Evolutionary conservation across 2,113 vertebrate species (phyloP).

Genomic region (Malurus cyaneus): DNA sequence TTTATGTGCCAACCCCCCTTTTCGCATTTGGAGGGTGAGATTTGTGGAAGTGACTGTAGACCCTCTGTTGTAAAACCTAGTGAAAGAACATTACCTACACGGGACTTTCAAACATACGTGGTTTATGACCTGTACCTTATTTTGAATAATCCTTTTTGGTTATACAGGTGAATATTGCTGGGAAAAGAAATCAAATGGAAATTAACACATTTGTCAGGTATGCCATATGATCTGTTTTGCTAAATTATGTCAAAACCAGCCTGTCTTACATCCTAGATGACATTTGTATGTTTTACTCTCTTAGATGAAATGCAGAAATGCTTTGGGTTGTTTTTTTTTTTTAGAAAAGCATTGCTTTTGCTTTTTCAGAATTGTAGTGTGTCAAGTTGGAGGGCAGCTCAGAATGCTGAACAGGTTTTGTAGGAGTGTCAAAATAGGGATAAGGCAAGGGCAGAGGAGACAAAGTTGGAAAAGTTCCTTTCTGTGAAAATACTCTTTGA

Average conservation of each 20-base stretch:
- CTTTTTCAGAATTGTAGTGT: background rate
- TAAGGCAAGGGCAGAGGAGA: background rate
- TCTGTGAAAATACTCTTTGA: background rate
- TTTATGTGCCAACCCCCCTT: background rate
- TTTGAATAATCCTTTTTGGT: background rate
- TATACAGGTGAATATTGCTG: background rate
- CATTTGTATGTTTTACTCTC: too few relatives aligned
- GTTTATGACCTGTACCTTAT: background rate
- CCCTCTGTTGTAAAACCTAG: background rate
- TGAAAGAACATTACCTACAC: background rate
- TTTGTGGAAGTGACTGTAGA: background rate
- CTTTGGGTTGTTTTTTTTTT: too few relatives aligned
- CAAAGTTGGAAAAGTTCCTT: background rate
- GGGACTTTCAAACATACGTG: background rate
- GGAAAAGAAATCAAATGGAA: background rate
- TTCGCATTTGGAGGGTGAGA: background rate
- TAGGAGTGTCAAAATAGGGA: rapidly evolving
- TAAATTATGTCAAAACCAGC: background rate
- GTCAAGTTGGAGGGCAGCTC: background rate
- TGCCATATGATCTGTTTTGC: background rate
- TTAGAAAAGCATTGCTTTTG: too few relatives aligned
- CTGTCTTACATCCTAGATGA: background rate
- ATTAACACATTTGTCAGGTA: background rate
- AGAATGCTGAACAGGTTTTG: background rate
- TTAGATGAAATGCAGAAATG: too few relatives aligned